Base-by-base conservation (phyloP, 1,140 invertebrate genomes). In the Drosophila grimshawi region DNA sequence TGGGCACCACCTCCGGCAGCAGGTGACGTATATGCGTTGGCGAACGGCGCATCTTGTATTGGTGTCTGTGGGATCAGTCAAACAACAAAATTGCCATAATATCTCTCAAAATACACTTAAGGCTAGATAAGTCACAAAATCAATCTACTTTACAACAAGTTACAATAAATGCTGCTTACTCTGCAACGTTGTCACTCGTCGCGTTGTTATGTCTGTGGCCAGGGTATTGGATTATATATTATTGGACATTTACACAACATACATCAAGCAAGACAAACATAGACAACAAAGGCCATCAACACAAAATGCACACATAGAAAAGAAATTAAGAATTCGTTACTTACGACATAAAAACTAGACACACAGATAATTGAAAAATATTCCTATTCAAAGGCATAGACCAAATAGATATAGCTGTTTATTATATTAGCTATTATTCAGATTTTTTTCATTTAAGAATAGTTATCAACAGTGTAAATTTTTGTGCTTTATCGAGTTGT, bases 11-110 rank as follows among this genome's bases (percentile, higher is more conserved):
- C 93, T 95, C 93, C 10, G 95, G 95, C 80, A 96, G 92, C 66
- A 96, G 91, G 91, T 96, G 96, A 33, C 95, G 94, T 53, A 96
- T 95, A 92, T 96, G 96, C 27, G 95, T 95, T 46, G 96, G 95
- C 62, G 95, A 96, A 78, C 95, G 94, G 48, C 95, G 94, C 45
- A 96, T 94, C 59, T 95, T 95, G 91, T 95, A 96, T 68, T 96
- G 93, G 55, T 92, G 86, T 65, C 91, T 92, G 67, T 65, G n/a
- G 27, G n/a, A 59, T n/a, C 19, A 39, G 32, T 0, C 0, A 11
- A 64, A 3, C 0, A 11, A 64, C 2, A 7, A 33, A 35, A 30
- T 32, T 43, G 39, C n/a, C n/a, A 43, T 11, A 27, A 59, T 29
- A 3, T 19, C 32, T 4, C 8, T 49, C 4, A 8, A 30, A 30